Conservation (phyloP, 2,797 vertebrate species). For the Acridotheres tristis region DNA sequence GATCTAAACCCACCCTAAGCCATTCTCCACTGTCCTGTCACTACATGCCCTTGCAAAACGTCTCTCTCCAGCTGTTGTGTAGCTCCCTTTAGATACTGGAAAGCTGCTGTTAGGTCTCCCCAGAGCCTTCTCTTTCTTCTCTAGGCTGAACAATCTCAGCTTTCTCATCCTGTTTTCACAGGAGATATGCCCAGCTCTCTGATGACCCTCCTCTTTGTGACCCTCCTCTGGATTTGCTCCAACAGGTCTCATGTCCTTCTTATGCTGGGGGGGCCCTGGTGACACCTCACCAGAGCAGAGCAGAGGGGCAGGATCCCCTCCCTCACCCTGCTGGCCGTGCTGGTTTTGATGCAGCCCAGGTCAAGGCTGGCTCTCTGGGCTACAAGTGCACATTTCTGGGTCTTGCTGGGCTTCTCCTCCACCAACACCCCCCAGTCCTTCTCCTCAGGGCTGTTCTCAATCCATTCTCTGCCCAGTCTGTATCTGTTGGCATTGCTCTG, state of each 20-base stretch:
- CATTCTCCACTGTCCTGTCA: not conserved
- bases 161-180: not conserved
- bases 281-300: not conserved
- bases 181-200: not conserved
- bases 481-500: not conserved
- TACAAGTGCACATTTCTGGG: not conserved
- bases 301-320: not conserved
- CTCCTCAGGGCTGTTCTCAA: not conserved
- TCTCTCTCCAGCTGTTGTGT: not conserved
- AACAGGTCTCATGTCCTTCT: not conserved
- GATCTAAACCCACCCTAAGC: not conserved
- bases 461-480: not conserved
- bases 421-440: not conserved
- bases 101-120: not conserved
- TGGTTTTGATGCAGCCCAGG: not conserved
- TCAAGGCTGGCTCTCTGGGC: not conserved
- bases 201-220: not conserved
- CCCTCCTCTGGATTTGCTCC: not conserved
- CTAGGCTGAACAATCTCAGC: not conserved
- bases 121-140: not conserved
- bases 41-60: not conserved
- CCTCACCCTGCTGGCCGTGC: rapidly evolving
- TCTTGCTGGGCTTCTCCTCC: not conserved
- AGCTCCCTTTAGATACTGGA: not conserved
- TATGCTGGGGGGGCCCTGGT: not conserved